These are phyloP conservation scores for Paedocypris micromegethes DNA, from an alignment of 2,797 vertebrate species.

Conservation along the genomic window DNA sequence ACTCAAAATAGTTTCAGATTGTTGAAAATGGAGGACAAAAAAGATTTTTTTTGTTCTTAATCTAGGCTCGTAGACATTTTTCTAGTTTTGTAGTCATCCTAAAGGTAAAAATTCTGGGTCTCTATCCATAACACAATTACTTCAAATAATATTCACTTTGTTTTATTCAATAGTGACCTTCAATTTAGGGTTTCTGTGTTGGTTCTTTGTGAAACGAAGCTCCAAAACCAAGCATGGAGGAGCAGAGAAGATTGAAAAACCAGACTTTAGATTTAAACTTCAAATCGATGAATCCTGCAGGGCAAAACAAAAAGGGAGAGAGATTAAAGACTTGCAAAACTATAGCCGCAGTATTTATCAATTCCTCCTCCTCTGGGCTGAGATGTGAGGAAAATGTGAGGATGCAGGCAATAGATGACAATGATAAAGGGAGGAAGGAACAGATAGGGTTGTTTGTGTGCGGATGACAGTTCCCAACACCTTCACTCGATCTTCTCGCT, in stretches of 20 bases:
- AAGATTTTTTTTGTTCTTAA: no score
- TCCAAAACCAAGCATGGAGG: not conserved
- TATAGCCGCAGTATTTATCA: constrained; percentile 60
- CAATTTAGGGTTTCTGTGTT: no score
- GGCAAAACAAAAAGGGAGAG: constrained; percentile 26
- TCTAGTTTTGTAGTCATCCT: no score
- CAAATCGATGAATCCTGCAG: constrained; percentile 27
- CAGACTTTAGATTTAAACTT: constrained; percentile 14
- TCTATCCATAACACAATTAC: no score
- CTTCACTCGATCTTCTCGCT: constrained; percentile 47
- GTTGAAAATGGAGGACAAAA: no score
- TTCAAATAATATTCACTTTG: no score
- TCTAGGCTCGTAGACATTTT: no score
- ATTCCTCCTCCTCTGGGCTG: constrained; percentile 48
- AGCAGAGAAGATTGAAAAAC: constrained; percentile 17
- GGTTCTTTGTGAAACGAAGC: not conserved
- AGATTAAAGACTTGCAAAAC: constrained; percentile 47
- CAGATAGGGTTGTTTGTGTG: constrained; percentile 48
- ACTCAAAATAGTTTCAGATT: no score
- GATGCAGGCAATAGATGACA: constrained; percentile 56
- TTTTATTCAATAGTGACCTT: no score
- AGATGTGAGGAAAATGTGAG: constrained; percentile 64
- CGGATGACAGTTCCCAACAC: constrained; percentile 25
- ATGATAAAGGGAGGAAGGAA: constrained; percentile 63
- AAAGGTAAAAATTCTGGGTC: no score